These are phyloP conservation scores for Neodiprion pinetum DNA, from an alignment of 1,140 invertebrate genomes.

Conservation along the genomic window DNA sequence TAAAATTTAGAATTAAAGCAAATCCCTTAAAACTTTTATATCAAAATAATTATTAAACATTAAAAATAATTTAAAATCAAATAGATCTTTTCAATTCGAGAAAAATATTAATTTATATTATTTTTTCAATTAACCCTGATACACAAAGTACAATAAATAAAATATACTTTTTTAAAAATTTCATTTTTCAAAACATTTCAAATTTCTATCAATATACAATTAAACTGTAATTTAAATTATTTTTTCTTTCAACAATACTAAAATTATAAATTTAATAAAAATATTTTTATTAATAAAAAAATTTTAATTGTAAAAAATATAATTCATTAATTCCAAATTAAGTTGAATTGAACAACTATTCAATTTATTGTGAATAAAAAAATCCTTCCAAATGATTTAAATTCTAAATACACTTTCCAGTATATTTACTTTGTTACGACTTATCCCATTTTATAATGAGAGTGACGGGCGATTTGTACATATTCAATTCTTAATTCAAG, in stretches of 20 bases:
- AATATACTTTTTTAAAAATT: too few relatives aligned
- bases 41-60: slow-evolving; percentile 63
- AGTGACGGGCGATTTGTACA: too few relatives aligned
- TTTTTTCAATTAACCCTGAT: too few relatives aligned
- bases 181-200: too few relatives aligned
- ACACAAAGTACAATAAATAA: too few relatives aligned
- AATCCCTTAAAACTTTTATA: slow-evolving; percentile 41
- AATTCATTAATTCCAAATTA: slow-evolving; percentile 51
- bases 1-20: slow-evolving; percentile 28
- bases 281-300: slow-evolving; percentile 46
- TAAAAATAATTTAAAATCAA: slow-evolving; percentile 56
- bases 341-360: slow-evolving; percentile 56
- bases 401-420: slow-evolving; percentile 54
- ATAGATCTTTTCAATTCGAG: slow-evolving; percentile 49
- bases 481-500: too few relatives aligned
- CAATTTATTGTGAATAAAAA: slow-evolving; percentile 67
- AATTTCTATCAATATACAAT: too few relatives aligned
- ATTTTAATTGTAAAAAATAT: slow-evolving; percentile 38
- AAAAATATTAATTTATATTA: too few relatives aligned
- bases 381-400: slow-evolving; percentile 59
- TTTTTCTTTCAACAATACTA: slow-evolving; percentile 49
- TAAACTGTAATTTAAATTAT: too few relatives aligned
- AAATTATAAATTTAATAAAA: slow-evolving; percentile 46
- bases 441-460: too few relatives aligned
- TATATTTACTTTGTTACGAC: too few relatives aligned